Evolutionary conservation across 2,888 invertebrate species (phyloP).

Genomic region (Drosophila pseudotalamancana): DNA sequence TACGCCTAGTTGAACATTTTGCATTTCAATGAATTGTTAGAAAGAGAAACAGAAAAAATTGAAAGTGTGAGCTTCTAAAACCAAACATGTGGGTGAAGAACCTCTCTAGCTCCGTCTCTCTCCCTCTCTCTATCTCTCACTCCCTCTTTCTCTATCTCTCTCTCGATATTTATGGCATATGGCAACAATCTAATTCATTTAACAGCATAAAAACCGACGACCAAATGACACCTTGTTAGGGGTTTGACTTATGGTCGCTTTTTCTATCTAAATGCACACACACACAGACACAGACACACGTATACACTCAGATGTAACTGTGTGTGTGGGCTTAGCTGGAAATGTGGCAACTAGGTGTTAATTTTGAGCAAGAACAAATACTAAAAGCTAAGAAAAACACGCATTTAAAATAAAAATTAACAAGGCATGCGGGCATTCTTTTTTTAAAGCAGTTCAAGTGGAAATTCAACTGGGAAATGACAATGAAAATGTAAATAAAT

Average conservation of each 20-base stretch:
- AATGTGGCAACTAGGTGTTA: slow-evolving; percentile 73
- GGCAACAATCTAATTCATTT: slow-evolving; percentile 62
- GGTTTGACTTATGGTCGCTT: slow-evolving; percentile 47
- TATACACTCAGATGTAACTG: no score
- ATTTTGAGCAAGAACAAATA: slow-evolving; percentile 59
- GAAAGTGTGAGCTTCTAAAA: slow-evolving; percentile 68
- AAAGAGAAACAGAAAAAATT: slow-evolving; percentile 32
- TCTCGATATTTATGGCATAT: slow-evolving; percentile 41
- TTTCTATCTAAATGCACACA: not conserved
- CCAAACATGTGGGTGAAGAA: slow-evolving; percentile 45
- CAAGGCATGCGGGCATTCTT: slow-evolving; percentile 56
- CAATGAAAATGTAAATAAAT: not conserved
- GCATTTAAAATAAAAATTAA: slow-evolving; percentile 43
- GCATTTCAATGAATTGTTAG: slow-evolving; percentile 61
- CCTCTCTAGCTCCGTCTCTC: not conserved
- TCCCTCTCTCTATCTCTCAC: no score
- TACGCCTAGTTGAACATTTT: slow-evolving; percentile 65
- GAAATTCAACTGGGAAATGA: slow-evolving; percentile 18
- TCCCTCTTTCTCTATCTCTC: not conserved
- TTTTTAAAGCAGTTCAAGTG: not conserved
- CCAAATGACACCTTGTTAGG: slow-evolving; percentile 73
- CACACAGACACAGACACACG: no score
- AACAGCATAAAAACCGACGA: slow-evolving; percentile 37
- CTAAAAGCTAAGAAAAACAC: slow-evolving; percentile 47
- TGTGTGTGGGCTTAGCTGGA: slow-evolving; percentile 57